Base-by-base conservation (phyloP, 2,113 vertebrate genomes). In the Perca fluviatilis region DNA sequence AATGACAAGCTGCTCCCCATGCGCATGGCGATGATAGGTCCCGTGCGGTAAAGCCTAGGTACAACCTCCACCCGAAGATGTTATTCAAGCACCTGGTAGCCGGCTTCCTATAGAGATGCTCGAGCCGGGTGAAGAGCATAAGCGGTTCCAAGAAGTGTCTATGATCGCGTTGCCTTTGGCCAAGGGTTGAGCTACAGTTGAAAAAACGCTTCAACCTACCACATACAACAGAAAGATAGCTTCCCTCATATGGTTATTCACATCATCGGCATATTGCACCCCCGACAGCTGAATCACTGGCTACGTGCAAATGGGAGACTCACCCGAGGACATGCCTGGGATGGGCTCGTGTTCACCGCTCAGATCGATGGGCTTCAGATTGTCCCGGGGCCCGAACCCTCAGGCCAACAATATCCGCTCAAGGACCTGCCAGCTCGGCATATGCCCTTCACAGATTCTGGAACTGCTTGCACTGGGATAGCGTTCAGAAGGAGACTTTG, bases 61-160 rank as follows among this genome's bases (percentile, higher is more conserved):
- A 78, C 3, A 49, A 47, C n/a, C 0, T 33, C n/a, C 0, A 21
- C 46, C 58, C 1, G 58, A 14, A 18, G 75, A 7, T 68, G n/a
- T 50, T 78, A n/a, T 78, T 68, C 75, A 78, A 68, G 14, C 75
- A 78, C 54, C 9, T 78, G 51, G 60, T 68, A 23, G 40, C 64
- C 40, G 6, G 75, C 60, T 78, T 16, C 15, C 75, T 0, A n/a
- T 78, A 47, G 64, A 78, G 25, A 78, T 43, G 40, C 53, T 58
- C 18, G 1, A 50, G 51, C 16, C 53, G 60, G 15, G 54, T 78
- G 25, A 57, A 15, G 64, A 61, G 8, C 8, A 61, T 36, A 18
- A 2, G 7, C 3, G 8, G 3, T 1, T 46, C 12, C 18, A 54
- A 43, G 18, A 30, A 11, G 64, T 23, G 0, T 30, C 51, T 14